Evolutionary conservation across 1,140 invertebrate species (phyloP), one percentile per base, ranked within the genome.

Genomic region (Maniola jurtina): DNA sequence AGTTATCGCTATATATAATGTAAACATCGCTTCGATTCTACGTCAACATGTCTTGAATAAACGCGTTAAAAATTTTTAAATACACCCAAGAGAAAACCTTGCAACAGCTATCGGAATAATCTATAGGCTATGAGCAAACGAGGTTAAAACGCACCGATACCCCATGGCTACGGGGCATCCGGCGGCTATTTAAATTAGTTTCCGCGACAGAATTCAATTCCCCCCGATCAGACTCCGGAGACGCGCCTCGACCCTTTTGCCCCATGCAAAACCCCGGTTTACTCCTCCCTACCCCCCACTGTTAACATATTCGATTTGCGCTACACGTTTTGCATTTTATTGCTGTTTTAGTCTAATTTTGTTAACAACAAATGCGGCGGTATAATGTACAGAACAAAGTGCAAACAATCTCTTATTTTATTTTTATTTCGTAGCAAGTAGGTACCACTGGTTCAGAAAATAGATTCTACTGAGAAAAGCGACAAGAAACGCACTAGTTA

Each of bases 121-220:
- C 40, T 42, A 11, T 45, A 45, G 42, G 42, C 1, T n/a, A 2
- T n/a, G 11, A 45, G 42, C 42, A 45, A 45, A 45, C 42, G 42
- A 45, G 1, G 13, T 14, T 38, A 14, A 8, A 57, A 38, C 48
- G 60, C 58, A 34, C 48, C 5, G 42, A 6, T 45, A 45, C 42
- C 13, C 42, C 42, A 45, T 45, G 42, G 42, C 13, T 45, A 45
- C 42, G 42, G 42, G 42, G 42, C 42, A 11, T 45, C 42, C 42
- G 42, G 42, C 68, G 47, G 25, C 68, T 73, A 79, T 81, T 77
- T 77, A 76, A 81, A 79, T 81, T 79, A 79, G 79, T 81, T 79
- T 77, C 66, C 59, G 66, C 70, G 71, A 73, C 68, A 71, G 67
- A 75, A 81, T 81, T 79, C 75, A 77, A 79, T 79, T 77, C 71